These are phyloP conservation scores for Dendroctonus valens DNA, from an alignment of 1,140 invertebrate genomes.

Conservation along the genomic window DNA sequence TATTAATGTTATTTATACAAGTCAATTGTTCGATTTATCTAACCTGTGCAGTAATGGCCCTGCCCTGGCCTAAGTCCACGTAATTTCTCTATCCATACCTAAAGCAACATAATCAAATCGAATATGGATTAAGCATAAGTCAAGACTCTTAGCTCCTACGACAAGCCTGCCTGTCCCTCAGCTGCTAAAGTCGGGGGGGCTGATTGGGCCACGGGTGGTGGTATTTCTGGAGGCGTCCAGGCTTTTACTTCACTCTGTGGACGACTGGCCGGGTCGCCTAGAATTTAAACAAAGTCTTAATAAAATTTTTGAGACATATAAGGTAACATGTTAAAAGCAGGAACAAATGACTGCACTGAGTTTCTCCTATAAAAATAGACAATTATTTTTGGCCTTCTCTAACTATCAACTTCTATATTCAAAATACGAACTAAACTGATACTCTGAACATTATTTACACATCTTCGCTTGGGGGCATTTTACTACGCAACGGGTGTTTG, in stretches of 20 bases:
- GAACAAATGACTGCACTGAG: neutral
- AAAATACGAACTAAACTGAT: too few species aligned
- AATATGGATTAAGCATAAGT: slow-evolving; percentile 48
- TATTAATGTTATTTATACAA: slow-evolving; percentile 19
- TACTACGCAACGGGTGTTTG: too few species aligned
- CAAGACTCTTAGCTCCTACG: slow-evolving; percentile 45
- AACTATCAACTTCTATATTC: too few species aligned
- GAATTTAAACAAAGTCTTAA: slow-evolving; percentile 17
- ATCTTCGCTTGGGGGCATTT: too few species aligned
- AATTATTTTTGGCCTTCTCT: too few species aligned
- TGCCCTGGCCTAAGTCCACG: slow-evolving; percentile 44
- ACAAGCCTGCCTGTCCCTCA: slow-evolving; percentile 49
- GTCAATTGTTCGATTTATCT: slow-evolving; percentile 8
- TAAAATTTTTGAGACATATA: neutral
- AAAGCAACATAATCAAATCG: slow-evolving; percentile 51
- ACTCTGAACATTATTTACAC: too few species aligned
- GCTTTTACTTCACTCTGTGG: slow-evolving; percentile 70
- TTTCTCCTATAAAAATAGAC: neutral
- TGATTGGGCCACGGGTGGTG: slow-evolving; percentile 63
- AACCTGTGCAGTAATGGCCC: slow-evolving; percentile 44
- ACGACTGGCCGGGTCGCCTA: slow-evolving; percentile 53
- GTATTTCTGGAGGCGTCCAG: slow-evolving; percentile 62
- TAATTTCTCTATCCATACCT: slow-evolving; percentile 50
- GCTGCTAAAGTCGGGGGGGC: slow-evolving; percentile 61
- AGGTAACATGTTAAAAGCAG: neutral